Conservation (phyloP, 2,888 invertebrate genomes). For the Leptogaster cylindrica region DNA sequence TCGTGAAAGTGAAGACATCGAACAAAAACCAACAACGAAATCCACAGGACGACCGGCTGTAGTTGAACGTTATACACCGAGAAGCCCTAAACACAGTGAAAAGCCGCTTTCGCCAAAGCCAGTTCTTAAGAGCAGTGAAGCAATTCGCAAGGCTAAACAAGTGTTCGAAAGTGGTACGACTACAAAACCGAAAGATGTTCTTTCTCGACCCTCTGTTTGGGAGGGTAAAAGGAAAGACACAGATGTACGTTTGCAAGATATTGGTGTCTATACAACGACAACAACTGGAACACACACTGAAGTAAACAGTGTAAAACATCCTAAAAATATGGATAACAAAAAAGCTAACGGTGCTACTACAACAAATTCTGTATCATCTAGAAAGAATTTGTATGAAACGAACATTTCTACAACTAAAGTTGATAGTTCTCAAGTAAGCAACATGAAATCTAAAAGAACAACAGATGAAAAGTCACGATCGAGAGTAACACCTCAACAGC, state of each 20-base stretch:
- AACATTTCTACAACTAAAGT: conserved; percentile 43
- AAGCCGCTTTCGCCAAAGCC: conserved; percentile 42
- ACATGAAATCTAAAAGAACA: not conserved
- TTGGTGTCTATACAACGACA: conserved; percentile 62
- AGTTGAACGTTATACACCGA: conserved; percentile 40
- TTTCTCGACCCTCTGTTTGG: conserved; percentile 64
- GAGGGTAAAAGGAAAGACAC: conserved; percentile 53
- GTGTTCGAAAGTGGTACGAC: conserved; percentile 66
- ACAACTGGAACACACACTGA: not conserved
- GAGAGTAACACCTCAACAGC: not conserved
- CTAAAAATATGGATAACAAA: not conserved
- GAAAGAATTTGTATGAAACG: conserved; percentile 50
- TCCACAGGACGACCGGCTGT: conserved; percentile 26
- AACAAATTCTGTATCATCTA: conserved; percentile 56
- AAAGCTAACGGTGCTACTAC: too few species aligned
- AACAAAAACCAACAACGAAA: conserved; percentile 45
- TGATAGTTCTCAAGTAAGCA: not conserved
- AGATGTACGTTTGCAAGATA: conserved; percentile 63
- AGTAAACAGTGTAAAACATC: not conserved
- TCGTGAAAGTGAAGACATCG: conserved; percentile 48
- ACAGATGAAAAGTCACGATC: not conserved
- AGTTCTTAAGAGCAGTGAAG: conserved; percentile 67
- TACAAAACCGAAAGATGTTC: conserved; percentile 62
- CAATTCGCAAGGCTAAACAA: conserved; percentile 74
- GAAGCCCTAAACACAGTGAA: conserved; percentile 26